phyloP scores from a whole-genome alignment of 2,113 vertebrate species.

The Lasiurus cinereus region DNA sequence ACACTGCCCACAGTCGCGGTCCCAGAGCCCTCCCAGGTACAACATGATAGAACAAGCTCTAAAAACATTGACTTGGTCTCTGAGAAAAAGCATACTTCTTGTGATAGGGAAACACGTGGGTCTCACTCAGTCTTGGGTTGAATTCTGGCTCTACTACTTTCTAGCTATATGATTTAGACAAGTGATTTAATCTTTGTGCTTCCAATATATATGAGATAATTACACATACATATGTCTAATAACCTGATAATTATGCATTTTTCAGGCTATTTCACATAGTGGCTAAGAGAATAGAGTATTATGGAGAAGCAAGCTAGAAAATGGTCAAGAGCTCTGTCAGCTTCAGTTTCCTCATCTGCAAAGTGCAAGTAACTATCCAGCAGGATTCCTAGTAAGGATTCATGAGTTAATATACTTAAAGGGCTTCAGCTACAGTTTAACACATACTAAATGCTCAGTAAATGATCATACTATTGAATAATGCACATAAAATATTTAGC shows the following conservation, averaged over 20 bases:
- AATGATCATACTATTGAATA: neutral
- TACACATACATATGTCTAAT: no score
- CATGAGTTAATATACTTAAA: neutral
- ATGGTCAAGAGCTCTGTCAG: neutral
- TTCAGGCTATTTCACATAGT: neutral
- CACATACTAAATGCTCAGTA: neutral
- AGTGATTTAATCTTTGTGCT: neutral
- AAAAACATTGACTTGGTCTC: neutral
- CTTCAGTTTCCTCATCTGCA: slow-evolving; percentile 28
- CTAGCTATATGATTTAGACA: neutral
- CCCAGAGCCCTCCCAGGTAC: neutral
- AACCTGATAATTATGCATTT: neutral
- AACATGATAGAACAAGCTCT: neutral
- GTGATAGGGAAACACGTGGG: neutral
- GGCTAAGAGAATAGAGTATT: neutral
- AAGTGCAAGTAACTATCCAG: neutral
- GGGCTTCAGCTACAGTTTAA: neutral
- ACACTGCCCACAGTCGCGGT: neutral
- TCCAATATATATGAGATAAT: neutral
- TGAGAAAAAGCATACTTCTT: neutral
- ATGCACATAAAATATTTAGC: neutral
- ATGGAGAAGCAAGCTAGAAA: neutral
- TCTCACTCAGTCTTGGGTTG: neutral
- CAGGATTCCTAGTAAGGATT: neutral
- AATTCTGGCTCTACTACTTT: neutral